phyloP scores from a whole-genome alignment of 2,888 invertebrate species.

The Sarcophaga variegata region DNA sequence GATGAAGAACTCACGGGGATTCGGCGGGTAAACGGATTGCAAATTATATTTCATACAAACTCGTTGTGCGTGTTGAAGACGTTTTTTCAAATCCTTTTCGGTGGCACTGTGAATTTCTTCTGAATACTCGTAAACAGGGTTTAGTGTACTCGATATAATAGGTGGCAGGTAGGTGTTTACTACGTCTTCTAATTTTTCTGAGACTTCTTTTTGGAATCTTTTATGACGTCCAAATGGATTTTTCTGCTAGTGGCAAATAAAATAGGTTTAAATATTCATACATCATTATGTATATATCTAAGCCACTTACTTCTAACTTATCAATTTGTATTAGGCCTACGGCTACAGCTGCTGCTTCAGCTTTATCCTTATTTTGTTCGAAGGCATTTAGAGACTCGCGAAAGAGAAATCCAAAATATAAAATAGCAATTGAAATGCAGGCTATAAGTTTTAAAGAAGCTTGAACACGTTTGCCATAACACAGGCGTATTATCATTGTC shows the following conservation, averaged over 20 bases:
- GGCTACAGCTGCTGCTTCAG: slow-evolving; percentile 62
- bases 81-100: slow-evolving; percentile 83
- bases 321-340: slow-evolving; percentile 55
- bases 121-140: slow-evolving; percentile 82
- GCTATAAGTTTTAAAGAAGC: slow-evolving; percentile 79
- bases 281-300: background rate
- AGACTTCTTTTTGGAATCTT: slow-evolving; percentile 70
- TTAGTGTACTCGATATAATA: slow-evolving; percentile 76
- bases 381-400: slow-evolving; percentile 81
- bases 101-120: slow-evolving; percentile 81
- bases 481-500: slow-evolving; percentile 78
- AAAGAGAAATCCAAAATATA: slow-evolving; percentile 80
- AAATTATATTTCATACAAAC: slow-evolving; percentile 83
- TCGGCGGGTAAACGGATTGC: slow-evolving; percentile 83
- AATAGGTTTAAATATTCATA: background rate
- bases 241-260: slow-evolving; percentile 71
- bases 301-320: slow-evolving; percentile 47
- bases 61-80: slow-evolving; percentile 82
- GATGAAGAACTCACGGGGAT: slow-evolving; percentile 89
- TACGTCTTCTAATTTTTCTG: background rate
- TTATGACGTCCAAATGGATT: slow-evolving; percentile 66
- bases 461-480: slow-evolving; percentile 78
- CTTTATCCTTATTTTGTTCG: slow-evolving; percentile 77
- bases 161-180: slow-evolving; percentile 37
- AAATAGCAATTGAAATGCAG: slow-evolving; percentile 77